A percentile compares a stretch with the other conserved stretches of the same genome.
Conservation (phyloP, 2,113 vertebrate species). For the Microcebus griseorufus region DNA sequence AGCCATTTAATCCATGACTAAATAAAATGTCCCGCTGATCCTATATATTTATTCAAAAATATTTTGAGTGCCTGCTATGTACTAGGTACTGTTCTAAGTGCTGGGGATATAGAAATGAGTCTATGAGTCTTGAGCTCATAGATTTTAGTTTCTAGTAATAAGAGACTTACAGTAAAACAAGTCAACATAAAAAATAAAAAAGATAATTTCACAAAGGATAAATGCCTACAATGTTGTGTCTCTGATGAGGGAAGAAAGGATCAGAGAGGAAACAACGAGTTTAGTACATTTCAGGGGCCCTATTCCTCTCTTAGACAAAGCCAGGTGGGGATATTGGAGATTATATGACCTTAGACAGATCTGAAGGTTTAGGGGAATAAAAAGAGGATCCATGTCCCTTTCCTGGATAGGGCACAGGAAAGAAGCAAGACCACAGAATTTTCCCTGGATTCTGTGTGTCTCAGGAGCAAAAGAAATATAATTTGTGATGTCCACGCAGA, state of each 20-base stretch:
- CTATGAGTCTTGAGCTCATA: background rate
- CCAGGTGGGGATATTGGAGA: background rate
- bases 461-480: background rate
- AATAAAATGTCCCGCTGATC: background rate
- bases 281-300: background rate
- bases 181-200: background rate
- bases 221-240: background rate
- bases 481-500: background rate
- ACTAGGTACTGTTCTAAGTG: background rate
- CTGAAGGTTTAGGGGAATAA: background rate
- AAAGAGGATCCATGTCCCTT: background rate
- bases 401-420: background rate
- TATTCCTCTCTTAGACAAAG: background rate
- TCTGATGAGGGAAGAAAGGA: background rate
- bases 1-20: background rate
- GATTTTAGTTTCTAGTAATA: background rate
- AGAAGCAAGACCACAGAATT: background rate
- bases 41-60: constrained; percentile 8
- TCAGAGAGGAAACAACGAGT: background rate
- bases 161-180: background rate
- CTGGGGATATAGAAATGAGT: background rate
- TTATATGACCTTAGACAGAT: background rate
- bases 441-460: background rate
- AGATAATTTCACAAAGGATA: background rate
- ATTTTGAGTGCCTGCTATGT: background rate